Evolutionary conservation across 2,888 invertebrate genomes (phyloP), one percentile per base, ranked within the genome.

Genomic region (Apoderus coryli): DNA sequence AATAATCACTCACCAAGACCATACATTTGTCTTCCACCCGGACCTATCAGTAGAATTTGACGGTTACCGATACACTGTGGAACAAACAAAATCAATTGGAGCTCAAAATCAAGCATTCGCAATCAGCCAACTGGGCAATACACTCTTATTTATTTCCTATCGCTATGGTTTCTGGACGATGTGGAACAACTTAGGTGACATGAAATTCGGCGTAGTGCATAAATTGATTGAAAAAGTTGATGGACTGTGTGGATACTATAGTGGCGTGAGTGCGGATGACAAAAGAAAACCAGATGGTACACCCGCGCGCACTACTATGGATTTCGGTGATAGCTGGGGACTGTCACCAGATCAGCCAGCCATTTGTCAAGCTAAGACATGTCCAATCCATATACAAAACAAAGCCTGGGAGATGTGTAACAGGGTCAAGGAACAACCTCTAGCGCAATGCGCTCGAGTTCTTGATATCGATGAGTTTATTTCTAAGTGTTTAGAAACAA

Each of bases 251-350:
- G 86, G 86, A 2, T 73, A 68, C 34, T 81, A 71, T 52, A 79
- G 80, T 54, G 74, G 72, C 2, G 56, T 65, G 14, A 45, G 61
- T 0, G 45, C 49, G 24, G 80, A 84, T 53, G 86, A 86, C 50
- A 72, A 75, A 27, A 65, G 72, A 3, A 63, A 69, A 37, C 84
- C 84, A 0, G 67, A 72, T 50, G 84, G 84, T 1, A 50, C 47
- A 1, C 47, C 63, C 2, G 70, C 76, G 0, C 50, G 61, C 29
- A 72, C 67, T 25, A 73, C 74, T 1, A 65, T 65, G 13, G 73
- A 76, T 42, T 86, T 86, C 52, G 84, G 78, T 1, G 68, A 77
- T 37, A 72, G 76, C 39, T 88, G 86, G 86, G 68, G 67, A 32
- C 63, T 68, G 45, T 63, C 64, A 1, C 52, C 62, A 27, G 54